phyloP scores from a whole-genome alignment of 2,888 invertebrate species.

The Drosophila gaucha region DNA sequence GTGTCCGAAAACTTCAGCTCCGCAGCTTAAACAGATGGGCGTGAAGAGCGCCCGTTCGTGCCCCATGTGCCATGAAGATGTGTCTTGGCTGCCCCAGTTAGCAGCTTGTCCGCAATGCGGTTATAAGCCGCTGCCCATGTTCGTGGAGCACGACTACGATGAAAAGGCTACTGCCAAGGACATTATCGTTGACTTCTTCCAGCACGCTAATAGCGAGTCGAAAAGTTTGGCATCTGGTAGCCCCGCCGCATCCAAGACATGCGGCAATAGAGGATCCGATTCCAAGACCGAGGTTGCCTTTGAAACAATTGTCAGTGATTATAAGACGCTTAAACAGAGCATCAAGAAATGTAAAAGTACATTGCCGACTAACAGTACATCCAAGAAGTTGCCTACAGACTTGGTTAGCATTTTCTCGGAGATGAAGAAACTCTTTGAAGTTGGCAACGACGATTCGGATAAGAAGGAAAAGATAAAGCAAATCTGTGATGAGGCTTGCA shows the following conservation, averaged over 20 bases:
- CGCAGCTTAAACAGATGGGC: constrained; percentile 52
- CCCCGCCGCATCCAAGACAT: constrained; percentile 4
- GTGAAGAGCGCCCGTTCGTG: constrained; percentile 52
- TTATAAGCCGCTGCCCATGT: constrained; percentile 76
- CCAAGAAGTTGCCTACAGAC: constrained; percentile 44
- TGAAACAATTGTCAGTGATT: constrained; percentile 49
- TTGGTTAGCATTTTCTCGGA: constrained; percentile 78
- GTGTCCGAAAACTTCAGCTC: constrained; percentile 26
- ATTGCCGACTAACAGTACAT: background rate
- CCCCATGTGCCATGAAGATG: constrained; percentile 79
- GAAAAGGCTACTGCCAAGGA: constrained; percentile 77
- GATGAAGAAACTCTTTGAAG: constrained; percentile 68
- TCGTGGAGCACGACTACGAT: constrained; percentile 72
- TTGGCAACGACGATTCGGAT: background rate
- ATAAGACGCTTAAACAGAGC: constrained; percentile 40
- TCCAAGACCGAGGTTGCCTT: constrained; percentile 52
- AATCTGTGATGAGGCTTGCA: constrained; percentile 62
- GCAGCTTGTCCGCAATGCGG: constrained; percentile 83
- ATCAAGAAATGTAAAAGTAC: constrained; percentile 35
- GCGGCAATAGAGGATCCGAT: constrained; percentile 31
- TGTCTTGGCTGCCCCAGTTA: constrained; percentile 84
- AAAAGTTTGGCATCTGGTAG: background rate
- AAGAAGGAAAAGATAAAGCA: constrained; percentile 31
- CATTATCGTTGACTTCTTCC: constrained; percentile 70
- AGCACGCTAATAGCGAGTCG: constrained; percentile 34